Base-by-base conservation (phyloP, 2,113 vertebrate species). In the Pseudolaguvia tuberculata region DNA sequence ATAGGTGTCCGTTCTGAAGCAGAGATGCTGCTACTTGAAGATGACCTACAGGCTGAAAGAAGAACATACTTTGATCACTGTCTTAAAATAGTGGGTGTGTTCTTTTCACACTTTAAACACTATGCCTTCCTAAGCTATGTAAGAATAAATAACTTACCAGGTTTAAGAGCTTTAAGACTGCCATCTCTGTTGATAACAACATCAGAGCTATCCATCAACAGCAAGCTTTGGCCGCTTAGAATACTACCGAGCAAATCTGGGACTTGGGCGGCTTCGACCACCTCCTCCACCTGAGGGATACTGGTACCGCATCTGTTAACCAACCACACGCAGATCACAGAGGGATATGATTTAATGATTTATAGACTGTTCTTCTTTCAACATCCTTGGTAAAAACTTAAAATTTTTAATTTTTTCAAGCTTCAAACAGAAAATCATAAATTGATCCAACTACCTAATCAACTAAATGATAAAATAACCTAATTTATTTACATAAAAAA, bases 211-310 rank as follows among this genome's bases (percentile, higher is more conserved):
- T 93, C 94, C 94, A 98, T 93, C 89, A 99, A 85, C 29, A 99
- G 91, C n/a, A 97, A 81, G 86, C 90, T 97, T 88, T 99, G 97
- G 76, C 92, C 92, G 0, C 92, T 92, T 29, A 99, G 85, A 84
- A 99, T 99, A 81, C 94, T 97, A 50, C 96, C 96, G 80, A 99
- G 83, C 21, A 99, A 89, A 84, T 99, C 97, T 2, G 95, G 92
- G 27, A 94, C 93, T 1, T 96, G 90, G 4, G 92, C 88, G 4
- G 88, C 82, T 73, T 93, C 94, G 21, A 88, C 83, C 18, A 89
- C 88, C 35, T 78, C 82, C 39, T 29, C 81, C 14, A 84, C 72
- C 13, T 79, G 87, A 45, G 85, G 75, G 17, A 86, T 59, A 73
- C 77, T 78, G 55, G 84, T 50, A 45, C 75, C 82, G 47, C 79